Evolutionary conservation across 2,113 vertebrate genomes (phyloP), one percentile per base, ranked within the genome.

Genomic region (Orycteropus afer): DNA sequence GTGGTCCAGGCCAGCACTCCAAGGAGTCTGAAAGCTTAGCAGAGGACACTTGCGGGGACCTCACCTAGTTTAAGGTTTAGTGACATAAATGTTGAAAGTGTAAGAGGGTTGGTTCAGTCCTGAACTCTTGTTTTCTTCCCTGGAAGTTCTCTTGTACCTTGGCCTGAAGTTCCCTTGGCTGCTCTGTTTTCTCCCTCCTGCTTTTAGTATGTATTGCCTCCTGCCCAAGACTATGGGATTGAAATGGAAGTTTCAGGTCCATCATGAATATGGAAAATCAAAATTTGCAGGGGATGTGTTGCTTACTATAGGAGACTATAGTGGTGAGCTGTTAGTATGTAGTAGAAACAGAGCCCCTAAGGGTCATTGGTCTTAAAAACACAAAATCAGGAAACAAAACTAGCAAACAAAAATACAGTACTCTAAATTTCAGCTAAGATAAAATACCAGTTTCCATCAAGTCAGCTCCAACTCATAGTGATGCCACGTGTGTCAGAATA

Each of bases 311-410:
- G 76, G 25, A 47, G 37, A 78, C 63, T n/a, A n/a, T 40, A 25
- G 53, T 12, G 32, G n/a, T 86, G 61, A 82, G 73, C 55, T 86
- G 13, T 86, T 79, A 23, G 55, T 20, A 11, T 81, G 53, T 78
- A 67, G 23, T 85, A 42, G 83, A 42, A 59, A 82, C 51, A 79
- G 51, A 80, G 6, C 9, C 86, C 40, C 18, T 2, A 27, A 81
- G 17, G 4, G 55, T 55, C n/a, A 1, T 34, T 74, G 45, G 32
- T 57, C 67, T 97, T 82, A 81, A 61, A 86, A 74, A 61, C 40
- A 79, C 25, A 91, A 94, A 91, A 61, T 12, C n/a, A 27, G 82
- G 91, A 90, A 88, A n/a, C 23, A 40, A 45, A 78, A 51, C 23
- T 25, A 76, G 22, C 15, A 55, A 65, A 79, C 22, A 0, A 42